phyloP scores from a whole-genome alignment of 2,797 vertebrate species.

The Gambelia wislizenii region DNA sequence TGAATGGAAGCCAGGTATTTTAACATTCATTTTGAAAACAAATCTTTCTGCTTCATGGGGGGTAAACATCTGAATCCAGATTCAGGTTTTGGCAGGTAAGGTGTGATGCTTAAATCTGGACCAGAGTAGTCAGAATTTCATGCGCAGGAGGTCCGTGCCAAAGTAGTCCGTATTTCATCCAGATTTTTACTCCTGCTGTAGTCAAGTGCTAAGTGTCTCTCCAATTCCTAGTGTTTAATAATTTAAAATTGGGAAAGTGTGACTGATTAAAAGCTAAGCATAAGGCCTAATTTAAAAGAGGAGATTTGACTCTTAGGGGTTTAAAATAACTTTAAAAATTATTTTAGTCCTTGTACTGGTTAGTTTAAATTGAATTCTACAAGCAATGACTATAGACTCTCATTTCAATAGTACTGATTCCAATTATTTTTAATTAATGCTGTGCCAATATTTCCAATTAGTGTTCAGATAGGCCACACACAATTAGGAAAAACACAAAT shows the following conservation, averaged over 20 bases:
- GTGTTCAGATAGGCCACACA: constrained; percentile 24
- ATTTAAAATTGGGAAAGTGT: not conserved
- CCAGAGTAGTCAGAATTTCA: too few species aligned
- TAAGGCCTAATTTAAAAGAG: not conserved
- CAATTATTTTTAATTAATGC: constrained; percentile 35
- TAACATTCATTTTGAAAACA: too few species aligned
- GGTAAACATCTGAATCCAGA: too few species aligned
- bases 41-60: too few species aligned
- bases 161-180: too few species aligned
- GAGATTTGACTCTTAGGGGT: not conserved
- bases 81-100: too few species aligned
- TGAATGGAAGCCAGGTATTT: too few species aligned
- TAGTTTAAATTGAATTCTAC: constrained; percentile 40
- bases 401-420: constrained; percentile 28
- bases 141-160: too few species aligned
- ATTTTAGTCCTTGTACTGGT: not conserved
- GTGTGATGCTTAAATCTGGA: too few species aligned
- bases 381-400: not conserved
- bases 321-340: constrained; percentile 24
- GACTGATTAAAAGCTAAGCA: not conserved
- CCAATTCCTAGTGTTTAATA: not conserved
- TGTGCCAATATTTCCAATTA: constrained; percentile 31
- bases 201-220: too few species aligned
- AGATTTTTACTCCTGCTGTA: too few species aligned
- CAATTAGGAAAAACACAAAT: constrained; percentile 2